phyloP scores from a whole-genome alignment of 2,113 vertebrate genomes.

The Polypterus senegalus region DNA sequence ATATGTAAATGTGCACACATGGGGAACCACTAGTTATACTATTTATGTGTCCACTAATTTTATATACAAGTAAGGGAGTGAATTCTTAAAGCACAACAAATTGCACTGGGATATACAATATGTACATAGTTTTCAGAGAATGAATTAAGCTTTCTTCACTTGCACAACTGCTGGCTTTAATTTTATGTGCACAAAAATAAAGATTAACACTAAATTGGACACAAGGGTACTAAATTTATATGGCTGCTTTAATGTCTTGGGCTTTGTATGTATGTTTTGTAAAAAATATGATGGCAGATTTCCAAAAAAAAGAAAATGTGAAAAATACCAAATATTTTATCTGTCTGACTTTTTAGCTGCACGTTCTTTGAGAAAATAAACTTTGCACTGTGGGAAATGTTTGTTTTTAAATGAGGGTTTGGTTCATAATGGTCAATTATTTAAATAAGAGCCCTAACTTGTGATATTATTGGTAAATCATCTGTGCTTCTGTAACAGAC shows the following conservation, averaged over 20 bases:
- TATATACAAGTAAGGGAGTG: no score
- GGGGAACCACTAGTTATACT: no score
- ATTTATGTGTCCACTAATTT: no score
- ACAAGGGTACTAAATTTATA: slow-evolving; percentile 3
- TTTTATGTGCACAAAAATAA: not conserved
- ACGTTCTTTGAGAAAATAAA: no score
- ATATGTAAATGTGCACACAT: no score
- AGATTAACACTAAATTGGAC: slow-evolving; percentile 2
- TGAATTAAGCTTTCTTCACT: not conserved
- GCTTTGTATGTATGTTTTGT: slow-evolving; percentile 22
- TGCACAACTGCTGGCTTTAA: not conserved
- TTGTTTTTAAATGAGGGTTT: no score
- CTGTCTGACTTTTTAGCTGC: not conserved
- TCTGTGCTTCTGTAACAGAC: no score
- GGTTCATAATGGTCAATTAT: no score
- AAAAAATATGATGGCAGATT: slow-evolving; percentile 8
- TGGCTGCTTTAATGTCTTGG: slow-evolving; percentile 10
- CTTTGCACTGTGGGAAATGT: no score
- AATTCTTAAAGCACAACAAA: slow-evolving; percentile 1
- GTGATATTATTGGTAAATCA: no score
- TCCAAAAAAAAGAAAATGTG: slow-evolving; percentile 13
- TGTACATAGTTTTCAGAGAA: no score
- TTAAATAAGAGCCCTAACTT: no score
- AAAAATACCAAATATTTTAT: slow-evolving; percentile 30
- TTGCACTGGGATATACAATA: not conserved